Base-by-base conservation (phyloP, 2,113 vertebrate species). In the Anoplopoma fimbria region DNA sequence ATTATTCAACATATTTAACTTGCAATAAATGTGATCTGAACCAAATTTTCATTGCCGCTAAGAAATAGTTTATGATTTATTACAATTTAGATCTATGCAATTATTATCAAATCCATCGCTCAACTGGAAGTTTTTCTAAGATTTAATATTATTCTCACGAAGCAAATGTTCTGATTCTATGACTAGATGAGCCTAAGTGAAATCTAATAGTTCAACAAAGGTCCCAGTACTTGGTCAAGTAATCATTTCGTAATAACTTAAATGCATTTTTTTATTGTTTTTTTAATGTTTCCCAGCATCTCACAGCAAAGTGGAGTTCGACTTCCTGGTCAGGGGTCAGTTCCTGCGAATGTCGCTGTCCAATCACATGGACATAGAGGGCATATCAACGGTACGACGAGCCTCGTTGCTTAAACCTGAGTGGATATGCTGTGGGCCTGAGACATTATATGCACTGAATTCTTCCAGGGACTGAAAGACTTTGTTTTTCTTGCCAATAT, bases 241-340 rank as follows among this genome's bases (percentile, higher is more conserved):
- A 36, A 14, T 29, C n/a, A 3, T 38, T 21, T 12, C 3, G 15
- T 23, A 49, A 23, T 21, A 33, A 25, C 2, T 55, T 53, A 31
- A 69, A 21, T 62, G 4, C 13, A 9, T 21, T 17, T 21, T 49
- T 51, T 51, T 42, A 1, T 60, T 21, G 38, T 65, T 7, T 47
- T 40, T 70, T 60, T 67, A n/a, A n/a, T 80, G 7, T 77, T 72
- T 61, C 87, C 75, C 91, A 99, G 98, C 60, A n/a, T 95, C 95
- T 84, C 98, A 99, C 92, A 96, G 94, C 83, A 95, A 96, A 89
- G 97, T 99, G 94, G 98, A 99, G 61, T 99, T 99, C 79, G 98
- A 99, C 93, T 99, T 99, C 94, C 96, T 99, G 92, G 95, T 99
- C 93, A 95, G 93, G 88, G 96, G 96, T 51, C 97, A 98, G 91